Base-by-base conservation (phyloP, 1,140 invertebrate species). In the Eubasilissa regina region DNA sequence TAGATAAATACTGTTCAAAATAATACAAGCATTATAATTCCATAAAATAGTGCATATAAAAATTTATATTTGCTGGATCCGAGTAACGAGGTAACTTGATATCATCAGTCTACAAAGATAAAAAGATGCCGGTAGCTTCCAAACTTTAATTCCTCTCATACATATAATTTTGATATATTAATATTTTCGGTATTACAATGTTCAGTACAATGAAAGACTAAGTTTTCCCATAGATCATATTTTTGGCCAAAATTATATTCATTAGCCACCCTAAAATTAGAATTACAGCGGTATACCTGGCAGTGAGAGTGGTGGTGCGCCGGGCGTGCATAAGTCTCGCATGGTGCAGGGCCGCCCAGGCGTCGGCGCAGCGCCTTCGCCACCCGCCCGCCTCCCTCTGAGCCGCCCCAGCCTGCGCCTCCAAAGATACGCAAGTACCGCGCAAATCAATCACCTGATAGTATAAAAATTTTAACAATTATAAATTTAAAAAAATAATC, bases 391-490 rank as follows among this genome's bases (percentile, higher is more conserved):
- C 87, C 79, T 89, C 88, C 13, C 80, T 73, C 45, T 77, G 74
- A 8, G 88, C 88, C 44, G 87, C 86, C 12, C 85, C 85, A n/a
- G 85, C 86, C 17, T 86, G 86, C 19, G 87, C 87, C 79, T 89
- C 88, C 73, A 89, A 70, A 19, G 86, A 87, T 43, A 86, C 86
- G 74, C 88, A 89, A 9, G 87, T 87, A 6, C 87, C 83, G 8
- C 88, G 85, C 60, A 89, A 79, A 76, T 89, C 88, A 10, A 89
- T 87, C 75, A 89, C 88, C 88, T 89, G 47, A 4, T 12, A 75
- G n/a, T 11, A 45, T 15, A 15, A 70, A 73, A 73, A 9, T 45
- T 48, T 48, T 13, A 68, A 0, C 19, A 8, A 51, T 51, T 51
- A 51, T 1, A 51, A 51, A 8, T 51, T 51, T 35, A 35, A 6